These are phyloP conservation scores for Trichopoda pennipes DNA, from an alignment of 2,888 invertebrate species.

Conservation along the genomic window DNA sequence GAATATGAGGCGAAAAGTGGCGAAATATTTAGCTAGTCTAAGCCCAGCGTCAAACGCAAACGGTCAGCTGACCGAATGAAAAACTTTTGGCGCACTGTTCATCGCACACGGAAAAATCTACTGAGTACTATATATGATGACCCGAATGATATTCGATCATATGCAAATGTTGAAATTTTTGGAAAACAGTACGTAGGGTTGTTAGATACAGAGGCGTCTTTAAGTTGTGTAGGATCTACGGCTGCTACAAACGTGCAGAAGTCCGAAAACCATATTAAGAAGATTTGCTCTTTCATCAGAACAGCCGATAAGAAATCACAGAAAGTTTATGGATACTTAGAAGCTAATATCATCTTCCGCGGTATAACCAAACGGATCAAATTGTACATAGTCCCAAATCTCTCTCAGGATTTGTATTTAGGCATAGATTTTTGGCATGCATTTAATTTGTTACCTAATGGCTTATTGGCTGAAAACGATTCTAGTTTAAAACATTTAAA, in stretches of 20 bases:
- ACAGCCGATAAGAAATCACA: conserved; percentile 25
- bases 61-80: not conserved
- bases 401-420: conserved; percentile 1
- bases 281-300: conserved; percentile 8
- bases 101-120: not conserved
- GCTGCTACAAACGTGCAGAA: not conserved
- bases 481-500: no score
- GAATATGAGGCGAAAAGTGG: conserved; percentile 15
- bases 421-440: conserved; percentile 17
- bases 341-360: not conserved
- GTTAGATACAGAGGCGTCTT: conserved; percentile 15
- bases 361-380: not conserved
- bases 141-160: conserved; percentile 14
- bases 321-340: not conserved
- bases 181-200: not conserved
- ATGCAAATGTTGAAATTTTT: conserved; percentile 13
- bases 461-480: no score
- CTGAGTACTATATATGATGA: conserved; percentile 20
- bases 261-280: not conserved
- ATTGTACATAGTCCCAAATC: not conserved
- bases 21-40: not conserved
- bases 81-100: not conserved
- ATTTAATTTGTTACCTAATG: not conserved
- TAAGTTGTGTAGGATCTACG: conserved; percentile 9
- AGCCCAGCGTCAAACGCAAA: not conserved